Evolutionary conservation across 2,888 invertebrate species (phyloP).

Genomic region (Cheilosia pagana): DNA sequence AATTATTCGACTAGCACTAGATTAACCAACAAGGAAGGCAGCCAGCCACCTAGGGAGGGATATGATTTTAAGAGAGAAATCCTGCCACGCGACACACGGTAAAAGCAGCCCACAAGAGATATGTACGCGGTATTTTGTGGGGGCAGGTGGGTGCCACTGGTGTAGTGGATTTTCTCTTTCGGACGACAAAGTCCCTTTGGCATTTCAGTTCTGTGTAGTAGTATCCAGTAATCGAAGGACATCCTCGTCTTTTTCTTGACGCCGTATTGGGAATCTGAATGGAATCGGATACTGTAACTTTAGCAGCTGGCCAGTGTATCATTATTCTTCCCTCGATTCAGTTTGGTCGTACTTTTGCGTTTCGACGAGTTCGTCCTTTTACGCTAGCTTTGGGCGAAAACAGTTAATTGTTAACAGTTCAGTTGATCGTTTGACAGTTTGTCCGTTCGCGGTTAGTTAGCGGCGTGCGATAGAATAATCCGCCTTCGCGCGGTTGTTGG

Average conservation of each 20-base stretch:
- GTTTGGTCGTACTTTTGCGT: slow-evolving; percentile 42
- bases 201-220: slow-evolving; percentile 22
- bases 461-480: neutral
- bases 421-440: slow-evolving; percentile 21
- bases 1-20: slow-evolving; percentile 12
- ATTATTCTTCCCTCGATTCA: slow-evolving; percentile 68
- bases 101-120: too few relatives aligned
- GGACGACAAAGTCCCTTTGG: slow-evolving; percentile 18
- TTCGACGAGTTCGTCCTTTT: slow-evolving; percentile 37
- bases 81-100: slow-evolving; percentile 55
- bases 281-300: slow-evolving; percentile 67
- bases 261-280: slow-evolving; percentile 62
- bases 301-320: slow-evolving; percentile 66
- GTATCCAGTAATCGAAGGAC: slow-evolving; percentile 59
- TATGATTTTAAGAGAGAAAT: slow-evolving; percentile 49
- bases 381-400: neutral
- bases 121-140: neutral
- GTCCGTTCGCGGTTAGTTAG: neutral
- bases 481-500: neutral
- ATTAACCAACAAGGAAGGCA: neutral
- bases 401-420: slow-evolving; percentile 17
- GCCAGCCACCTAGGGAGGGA: slow-evolving; percentile 7
- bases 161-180: slow-evolving; percentile 29
- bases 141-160: neutral
- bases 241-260: slow-evolving; percentile 56